Evolutionary conservation across 2,113 vertebrate genomes (phyloP), one percentile per base, ranked within the genome.

Genomic region (Megalops atlanticus): DNA sequence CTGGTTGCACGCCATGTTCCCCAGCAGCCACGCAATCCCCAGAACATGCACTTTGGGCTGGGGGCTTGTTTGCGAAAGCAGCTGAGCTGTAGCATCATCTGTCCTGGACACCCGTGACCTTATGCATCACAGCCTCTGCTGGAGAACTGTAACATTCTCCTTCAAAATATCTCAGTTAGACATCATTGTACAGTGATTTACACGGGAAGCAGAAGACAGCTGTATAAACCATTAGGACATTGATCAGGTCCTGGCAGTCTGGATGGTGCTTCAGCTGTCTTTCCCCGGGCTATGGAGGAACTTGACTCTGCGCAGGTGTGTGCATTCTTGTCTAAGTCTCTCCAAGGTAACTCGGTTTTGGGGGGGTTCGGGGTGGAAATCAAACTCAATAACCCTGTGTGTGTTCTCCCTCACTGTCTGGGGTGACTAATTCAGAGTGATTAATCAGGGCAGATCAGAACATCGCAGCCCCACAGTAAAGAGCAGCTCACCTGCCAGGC

Each of bases 391-490:
- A 83, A 73, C 76, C 84, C 74, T 74, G 79, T 6, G 49, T 52
- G 45, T 10, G 24, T 54, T 54, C 12, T 18, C 45, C 24, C 33
- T 12, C 35, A 35, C 36, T 83, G 74, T 78, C 39, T 43, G 33
- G 31, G 27, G 7, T 36, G 83, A 58, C 31, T 74, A 35, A 64
- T 58, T 38, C 18, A 8, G 79, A 41, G 43, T 38, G 84, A 85
- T 85, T 83, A 90, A 83, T 84, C 74, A 82, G 78, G 81, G 82
- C 86, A 86, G 84, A 87, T 82, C 84, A 64, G 83, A 80, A 87
- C 87, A 87, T 85, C 83, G 77, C 47, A 74, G 85, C 80, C 74
- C 33, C 33, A 86, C 73, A 85, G 68, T 81, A 27, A 43, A 69
- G 38, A 81, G 79, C 69, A 58, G 18, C 47, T 78, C 40, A 84